Evolutionary conservation across 2,888 invertebrate genomes (phyloP), one percentile per base, ranked within the genome.

Genomic region (Esperia sulphurella): DNA sequence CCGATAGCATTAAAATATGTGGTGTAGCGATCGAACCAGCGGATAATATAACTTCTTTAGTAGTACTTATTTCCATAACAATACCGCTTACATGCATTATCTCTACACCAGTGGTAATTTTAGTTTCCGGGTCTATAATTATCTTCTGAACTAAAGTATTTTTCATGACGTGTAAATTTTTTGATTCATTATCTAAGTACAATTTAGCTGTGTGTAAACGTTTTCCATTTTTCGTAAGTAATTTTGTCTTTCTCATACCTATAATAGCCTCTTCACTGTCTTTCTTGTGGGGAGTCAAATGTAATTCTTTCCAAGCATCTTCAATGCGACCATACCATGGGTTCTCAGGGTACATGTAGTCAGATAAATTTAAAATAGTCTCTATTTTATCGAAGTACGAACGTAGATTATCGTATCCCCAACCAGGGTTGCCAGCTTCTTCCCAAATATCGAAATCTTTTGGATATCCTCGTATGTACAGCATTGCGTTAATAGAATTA

Each of bases 401-500:
- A 1, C 68, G 50, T 0, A 91, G 78, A 7, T 88, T 75, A 4
- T 87, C 68, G 70, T 92, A 92, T 12, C 82, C 79, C 92, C 92
- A 92, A 4, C 88, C 89, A 0, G 58, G 33, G 55, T 92, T 92
- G 10, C 92, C 91, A 30, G 75, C 60, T 0, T 68, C 66, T 42
- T 87, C 81, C 93, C 93, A 93, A 44, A 78, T 70, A 41, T 91
- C 78, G 53, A 88, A 93, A 61, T 93, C 92, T 7, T 69, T 64
- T 0, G 71, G 77, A 58, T 90, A 91, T 0, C 92, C 93, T 38
- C 91, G 83, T 3, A 92, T 78, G 61, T 92, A 92, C 45, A 93
- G 76, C 90, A 93, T 92, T 40, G 90, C 92, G 63, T 93, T 93
- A 14, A 93, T 79, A 1, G 90, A 85, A 43, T 92, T 92, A 0